Evolutionary conservation across 2,113 vertebrate genomes (phyloP), one percentile per base, ranked within the genome.

Genomic region (Ifrita kowaldi): DNA sequence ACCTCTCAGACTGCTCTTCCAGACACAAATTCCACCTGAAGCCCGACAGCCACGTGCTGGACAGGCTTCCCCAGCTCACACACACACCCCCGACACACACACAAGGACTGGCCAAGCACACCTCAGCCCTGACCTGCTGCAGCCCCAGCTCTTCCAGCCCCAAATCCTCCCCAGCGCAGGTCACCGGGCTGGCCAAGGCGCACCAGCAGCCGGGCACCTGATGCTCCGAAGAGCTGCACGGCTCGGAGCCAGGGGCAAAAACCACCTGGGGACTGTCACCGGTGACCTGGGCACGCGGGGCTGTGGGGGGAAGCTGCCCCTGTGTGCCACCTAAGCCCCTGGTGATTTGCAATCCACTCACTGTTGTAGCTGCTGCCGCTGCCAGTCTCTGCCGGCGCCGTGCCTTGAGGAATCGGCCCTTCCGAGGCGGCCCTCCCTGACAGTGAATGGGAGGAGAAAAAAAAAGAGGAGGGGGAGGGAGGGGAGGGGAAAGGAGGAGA

Each of bases 301-400:
- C 56, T 6, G 46, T 4, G 63, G 55, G 92, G 88, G 67, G 88
- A 64, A 75, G 69, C 78, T 81, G 94, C 74, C 96, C 94, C 96
- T 11, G 92, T 55, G 94, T 86, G 92, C 89, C 95, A 3, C 93
- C 96, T 96, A 63, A 84, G 65, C 95, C 95, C 97, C 96, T 97
- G 96, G 91, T 93, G 95, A 95, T 90, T 94, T 96, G 95, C 96
- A 95, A 71, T 96, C 96, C 96, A 97, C 97, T 97, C 97, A 97
- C 97, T 97, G 97, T 97, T 97, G 96, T 96, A 97, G 97, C 96
- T 97, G 97, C 97, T 93, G 95, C 96, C 96, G 96, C 97, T 91
- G 97, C 95, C 91, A 97, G 96, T 95, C 97, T 97, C 97, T 96
- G 95, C 94, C 96, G 93, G 90, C 95, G 97, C 95, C 60, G 95